These are phyloP conservation scores for Neotoma lepida DNA, from an alignment of 2,113 vertebrate species.

Conservation along the genomic window DNA sequence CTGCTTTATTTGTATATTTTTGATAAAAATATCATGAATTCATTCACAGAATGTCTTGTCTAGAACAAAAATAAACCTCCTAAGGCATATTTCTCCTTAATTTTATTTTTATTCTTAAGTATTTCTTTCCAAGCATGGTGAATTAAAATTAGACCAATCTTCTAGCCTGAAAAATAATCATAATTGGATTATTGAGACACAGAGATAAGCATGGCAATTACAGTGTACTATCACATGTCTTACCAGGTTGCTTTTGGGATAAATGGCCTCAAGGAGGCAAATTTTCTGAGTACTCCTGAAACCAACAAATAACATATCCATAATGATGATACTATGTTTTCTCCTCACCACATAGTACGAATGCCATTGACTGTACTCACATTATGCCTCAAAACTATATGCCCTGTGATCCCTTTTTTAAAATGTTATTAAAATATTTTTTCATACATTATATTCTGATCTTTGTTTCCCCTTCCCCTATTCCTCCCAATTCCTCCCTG, in stretches of 20 bases:
- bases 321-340: constrained; percentile 33
- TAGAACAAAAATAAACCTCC: background rate
- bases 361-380: background rate
- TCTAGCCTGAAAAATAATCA: background rate
- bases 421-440: background rate
- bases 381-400: background rate
- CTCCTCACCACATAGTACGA: background rate
- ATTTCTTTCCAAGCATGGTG: background rate
- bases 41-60: background rate
- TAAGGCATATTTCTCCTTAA: background rate
- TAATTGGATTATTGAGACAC: constrained; percentile 51
- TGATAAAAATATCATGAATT: background rate
- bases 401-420: background rate
- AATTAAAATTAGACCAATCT: constrained; percentile 59
- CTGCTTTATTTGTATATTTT: background rate
- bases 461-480: background rate
- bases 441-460: background rate
- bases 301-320: background rate
- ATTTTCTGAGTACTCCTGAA: background rate
- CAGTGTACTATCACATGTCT: background rate
- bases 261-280: background rate
- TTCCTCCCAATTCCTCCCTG: background rate
- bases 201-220: constrained; percentile 40
- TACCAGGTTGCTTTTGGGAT: background rate
- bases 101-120: background rate